Evolutionary conservation across 1,140 invertebrate genomes (phyloP).

Genomic region (Rhopalosiphum maidis): DNA sequence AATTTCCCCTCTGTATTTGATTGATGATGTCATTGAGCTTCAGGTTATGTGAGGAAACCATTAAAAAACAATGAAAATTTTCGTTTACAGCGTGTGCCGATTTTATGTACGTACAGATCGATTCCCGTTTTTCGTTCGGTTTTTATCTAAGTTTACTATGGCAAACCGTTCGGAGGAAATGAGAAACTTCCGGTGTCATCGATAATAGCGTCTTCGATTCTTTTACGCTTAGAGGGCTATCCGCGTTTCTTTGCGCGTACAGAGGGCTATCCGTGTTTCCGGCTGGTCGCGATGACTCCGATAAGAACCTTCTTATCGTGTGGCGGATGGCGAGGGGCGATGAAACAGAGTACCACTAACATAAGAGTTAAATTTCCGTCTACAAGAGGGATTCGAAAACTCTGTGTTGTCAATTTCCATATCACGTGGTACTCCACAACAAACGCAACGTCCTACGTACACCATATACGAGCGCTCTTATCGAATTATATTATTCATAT

Average conservation of each 20-base stretch:
- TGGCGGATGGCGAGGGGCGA: background rate
- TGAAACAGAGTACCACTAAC: background rate
- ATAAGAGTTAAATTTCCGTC: background rate
- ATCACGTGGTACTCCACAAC: background rate
- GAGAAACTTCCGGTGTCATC: constrained; percentile 45
- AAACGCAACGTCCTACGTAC: background rate
- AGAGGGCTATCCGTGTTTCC: constrained; percentile 38
- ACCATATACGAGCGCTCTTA: background rate
- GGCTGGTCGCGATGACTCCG: constrained; percentile 36
- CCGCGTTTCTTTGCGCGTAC: background rate
- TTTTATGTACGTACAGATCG: constrained; percentile 33
- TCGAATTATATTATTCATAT: background rate
- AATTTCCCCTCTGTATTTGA: background rate
- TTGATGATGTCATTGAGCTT: constrained; percentile 41
- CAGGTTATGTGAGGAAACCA: constrained; percentile 20
- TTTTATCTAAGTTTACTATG: background rate
- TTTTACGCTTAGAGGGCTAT: constrained; percentile 46
- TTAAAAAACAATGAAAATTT: constrained; percentile 49
- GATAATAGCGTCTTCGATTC: constrained; percentile 34
- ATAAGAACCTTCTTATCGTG: constrained; percentile 18
- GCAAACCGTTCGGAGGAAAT: constrained; percentile 38
- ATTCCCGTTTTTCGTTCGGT: constrained; percentile 32
- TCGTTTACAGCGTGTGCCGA: background rate
- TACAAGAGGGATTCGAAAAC: background rate
- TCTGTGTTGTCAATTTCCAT: background rate